Evolutionary conservation across 2,888 invertebrate species (phyloP).

Genomic region (Poecilus cupreus): DNA sequence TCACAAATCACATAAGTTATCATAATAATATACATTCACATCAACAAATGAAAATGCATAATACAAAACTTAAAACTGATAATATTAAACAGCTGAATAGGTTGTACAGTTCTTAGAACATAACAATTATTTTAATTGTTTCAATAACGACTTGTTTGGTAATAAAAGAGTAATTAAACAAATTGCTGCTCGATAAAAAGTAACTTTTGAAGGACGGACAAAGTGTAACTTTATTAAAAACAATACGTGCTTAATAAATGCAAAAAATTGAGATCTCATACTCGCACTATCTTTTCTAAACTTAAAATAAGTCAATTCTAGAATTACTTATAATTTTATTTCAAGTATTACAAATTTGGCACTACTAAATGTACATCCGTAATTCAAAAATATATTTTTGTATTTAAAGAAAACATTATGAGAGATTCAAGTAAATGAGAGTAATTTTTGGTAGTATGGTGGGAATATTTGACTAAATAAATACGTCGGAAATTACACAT

Average conservation of each 20-base stretch:
- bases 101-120: not conserved
- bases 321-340: not conserved
- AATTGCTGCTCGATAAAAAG: not conserved
- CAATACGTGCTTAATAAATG: slow-evolving; percentile 7
- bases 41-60: slow-evolving; percentile 4
- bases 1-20: slow-evolving; percentile 23
- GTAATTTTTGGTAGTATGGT: not conserved
- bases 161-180: too few species aligned
- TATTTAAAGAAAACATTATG: not conserved
- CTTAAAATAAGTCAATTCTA: not conserved
- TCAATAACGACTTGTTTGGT: too few species aligned
- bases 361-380: slow-evolving; percentile 26
- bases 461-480: slow-evolving; percentile 18
- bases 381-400: slow-evolving; percentile 38
- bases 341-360: slow-evolving; percentile 39
- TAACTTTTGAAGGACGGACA: slow-evolving; percentile 1
- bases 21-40: slow-evolving; percentile 38
- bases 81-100: not conserved
- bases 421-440: not conserved
- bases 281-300: not conserved
- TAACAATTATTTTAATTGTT: slow-evolving; percentile 4
- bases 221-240: not conserved
- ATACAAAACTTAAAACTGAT: not conserved
- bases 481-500: slow-evolving; percentile 18
- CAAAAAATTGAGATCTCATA: slow-evolving; percentile 19